These are phyloP conservation scores for Galago senegalensis DNA, from an alignment of 2,797 vertebrate species.

Conservation along the genomic window DNA sequence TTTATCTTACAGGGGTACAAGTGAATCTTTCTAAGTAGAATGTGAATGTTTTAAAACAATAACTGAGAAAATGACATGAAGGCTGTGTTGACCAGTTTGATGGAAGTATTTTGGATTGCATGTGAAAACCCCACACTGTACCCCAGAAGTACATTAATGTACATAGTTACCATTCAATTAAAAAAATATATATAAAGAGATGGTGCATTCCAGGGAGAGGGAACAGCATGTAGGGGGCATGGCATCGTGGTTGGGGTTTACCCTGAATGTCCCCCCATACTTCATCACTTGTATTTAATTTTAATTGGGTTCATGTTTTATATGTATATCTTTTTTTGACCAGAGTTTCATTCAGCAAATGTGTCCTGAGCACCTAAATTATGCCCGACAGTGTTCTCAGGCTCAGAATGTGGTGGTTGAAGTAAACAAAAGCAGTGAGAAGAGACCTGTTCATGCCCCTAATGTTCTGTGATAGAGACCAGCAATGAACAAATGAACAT, in stretches of 20 bases:
- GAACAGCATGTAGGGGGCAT: not conserved
- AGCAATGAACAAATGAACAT: not conserved
- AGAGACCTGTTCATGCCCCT: not conserved
- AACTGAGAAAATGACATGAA: too few species aligned
- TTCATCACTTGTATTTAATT: not conserved
- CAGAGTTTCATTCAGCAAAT: not conserved
- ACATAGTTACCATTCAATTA: too few species aligned
- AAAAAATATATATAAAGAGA: too few species aligned
- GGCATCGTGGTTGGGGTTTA: not conserved
- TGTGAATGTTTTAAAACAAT: too few species aligned
- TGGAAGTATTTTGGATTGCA: too few species aligned
- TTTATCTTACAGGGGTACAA: too few species aligned
- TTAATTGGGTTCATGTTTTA: not conserved
- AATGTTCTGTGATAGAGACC: not conserved
- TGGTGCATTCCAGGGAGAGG: not conserved
- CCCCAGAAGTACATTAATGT: too few species aligned
- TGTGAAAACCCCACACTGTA: too few species aligned
- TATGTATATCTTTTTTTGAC: not conserved
- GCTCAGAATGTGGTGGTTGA: not conserved
- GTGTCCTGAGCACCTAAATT: not conserved
- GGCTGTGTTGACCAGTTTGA: too few species aligned
- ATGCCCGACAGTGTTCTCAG: not conserved
- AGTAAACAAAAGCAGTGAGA: not conserved
- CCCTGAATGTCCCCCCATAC: not conserved
- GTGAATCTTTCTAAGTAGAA: too few species aligned